These are phyloP conservation scores for Brachionus sp. DNA, from an alignment of 1,140 invertebrate genomes.

Conservation along the genomic window DNA sequence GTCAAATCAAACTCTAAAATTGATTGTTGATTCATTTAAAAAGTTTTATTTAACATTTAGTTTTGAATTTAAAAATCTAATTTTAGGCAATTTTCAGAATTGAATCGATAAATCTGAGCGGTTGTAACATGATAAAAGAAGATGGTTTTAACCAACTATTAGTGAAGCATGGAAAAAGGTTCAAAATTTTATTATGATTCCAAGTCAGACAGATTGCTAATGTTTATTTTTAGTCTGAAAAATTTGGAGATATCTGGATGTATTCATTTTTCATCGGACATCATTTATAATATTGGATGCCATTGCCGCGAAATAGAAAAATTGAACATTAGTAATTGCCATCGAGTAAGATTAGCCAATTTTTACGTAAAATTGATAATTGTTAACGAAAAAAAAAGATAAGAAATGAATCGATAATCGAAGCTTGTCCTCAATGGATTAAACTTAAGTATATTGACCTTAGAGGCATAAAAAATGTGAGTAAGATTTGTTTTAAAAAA, in stretches of 20 bases:
- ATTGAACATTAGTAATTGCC: conserved; percentile 41
- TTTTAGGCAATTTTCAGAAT: conserved; percentile 3
- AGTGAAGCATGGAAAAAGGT: conserved; percentile 17
- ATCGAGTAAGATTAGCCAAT: conserved; percentile 2
- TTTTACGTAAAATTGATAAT: not conserved
- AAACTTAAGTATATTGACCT: conserved; percentile 19
- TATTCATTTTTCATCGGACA: conserved; percentile 34
- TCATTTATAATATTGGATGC: conserved; percentile 20
- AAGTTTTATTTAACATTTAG: not conserved
- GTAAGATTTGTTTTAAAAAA: no score
- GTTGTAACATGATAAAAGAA: conserved; percentile 41
- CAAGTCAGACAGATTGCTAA: not conserved
- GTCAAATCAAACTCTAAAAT: conserved; percentile 34
- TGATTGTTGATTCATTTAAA: conserved; percentile 41
- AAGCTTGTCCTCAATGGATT: conserved; percentile 27
- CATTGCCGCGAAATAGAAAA: conserved; percentile 7
- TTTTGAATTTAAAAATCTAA: not conserved
- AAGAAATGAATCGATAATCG: conserved; percentile 16
- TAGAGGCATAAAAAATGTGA: conserved; percentile 44
- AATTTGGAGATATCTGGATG: conserved; percentile 43
- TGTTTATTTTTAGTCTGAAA: not conserved
- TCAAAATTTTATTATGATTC: not conserved
- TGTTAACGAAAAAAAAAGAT: not conserved
- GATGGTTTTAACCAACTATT: conserved; percentile 37
- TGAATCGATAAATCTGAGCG: conserved; percentile 40